Evolutionary conservation across 2,113 vertebrate genomes (phyloP), one percentile per base, ranked within the genome.

Genomic region (Ctenodactylus gundi): DNA sequence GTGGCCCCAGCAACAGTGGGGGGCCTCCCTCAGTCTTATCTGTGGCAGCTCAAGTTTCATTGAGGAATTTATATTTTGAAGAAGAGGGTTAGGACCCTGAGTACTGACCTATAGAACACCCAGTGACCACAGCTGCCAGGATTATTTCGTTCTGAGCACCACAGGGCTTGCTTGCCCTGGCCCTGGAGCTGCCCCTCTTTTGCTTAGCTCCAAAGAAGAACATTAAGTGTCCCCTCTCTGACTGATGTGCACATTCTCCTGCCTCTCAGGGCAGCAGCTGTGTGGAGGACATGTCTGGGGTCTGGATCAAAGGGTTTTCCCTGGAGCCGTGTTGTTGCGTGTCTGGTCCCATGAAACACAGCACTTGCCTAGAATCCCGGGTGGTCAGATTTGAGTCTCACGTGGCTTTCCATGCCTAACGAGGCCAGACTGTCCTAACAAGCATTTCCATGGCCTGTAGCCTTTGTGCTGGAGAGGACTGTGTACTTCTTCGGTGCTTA

Each of bases 231-330:
- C 95, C 93, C 88, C 93, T 96, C 91, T 97, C 76, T 92, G 53
- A 25, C 21, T 83, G 85, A 65, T 94, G 96, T 70, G 51, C 95
- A 51, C 34, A 0, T 88, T 97, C 93, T 97, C 95, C 97, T 83
- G 96, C 93, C 92, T 96, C 94, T 95, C 10, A 14, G 41, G 75
- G 90, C 75, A 91, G 84, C 10, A 23, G 92, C 93, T 72, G 95
- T 96, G 95, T 96, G 94, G 85, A 95, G 96, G 96, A 96, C 96
- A 88, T 65, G 94, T 81, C 97, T 97, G 96, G 97, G 96, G 93
- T 96, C 55, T 20, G 73, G 97, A 98, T 98, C 97, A 98, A 97
- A 98, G 97, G 53, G 20, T 36, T 76, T 81, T 95, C 94, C 92
- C 67, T 51, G 94, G 88, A 77, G 93, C 29, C 86, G 67, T 27